A percentile compares a stretch with the other conserved stretches of the same genome.
These are phyloP conservation scores for Psylliodes chrysocephalus DNA, from an alignment of 2,888 invertebrate genomes.

Conservation along the genomic window DNA sequence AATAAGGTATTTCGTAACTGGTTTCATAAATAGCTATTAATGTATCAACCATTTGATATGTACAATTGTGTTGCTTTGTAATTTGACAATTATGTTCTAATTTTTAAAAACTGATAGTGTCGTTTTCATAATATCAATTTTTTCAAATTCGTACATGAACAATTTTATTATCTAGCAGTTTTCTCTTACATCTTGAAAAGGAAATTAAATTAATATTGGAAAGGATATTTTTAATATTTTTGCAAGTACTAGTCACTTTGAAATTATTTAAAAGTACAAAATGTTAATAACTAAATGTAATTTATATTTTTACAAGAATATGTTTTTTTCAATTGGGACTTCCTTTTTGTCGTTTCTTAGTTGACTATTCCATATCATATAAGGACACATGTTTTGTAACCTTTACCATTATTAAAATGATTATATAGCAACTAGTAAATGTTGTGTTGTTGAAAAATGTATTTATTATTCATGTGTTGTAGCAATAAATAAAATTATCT, in stretches of 20 bases:
- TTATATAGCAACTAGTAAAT: slow-evolving; percentile 28
- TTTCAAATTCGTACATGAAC: too few relatives aligned
- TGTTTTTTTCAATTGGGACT: background rate
- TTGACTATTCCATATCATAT: background rate
- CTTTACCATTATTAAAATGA: slow-evolving; percentile 24
- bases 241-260: slow-evolving; percentile 26
- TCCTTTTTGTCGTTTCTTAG: background rate
- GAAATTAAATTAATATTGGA: background rate
- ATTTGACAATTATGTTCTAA: too few relatives aligned
- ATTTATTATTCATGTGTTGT: slow-evolving; percentile 50
- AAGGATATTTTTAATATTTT: slow-evolving; percentile 5
- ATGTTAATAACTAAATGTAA: slow-evolving; percentile 2
- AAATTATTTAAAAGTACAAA: slow-evolving; percentile 24
- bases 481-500: slow-evolving; percentile 49
- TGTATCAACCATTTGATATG: too few relatives aligned
- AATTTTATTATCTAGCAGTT: background rate
- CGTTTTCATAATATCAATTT: too few relatives aligned
- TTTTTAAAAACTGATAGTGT: too few relatives aligned
- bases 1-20: too few relatives aligned
- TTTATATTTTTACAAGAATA: slow-evolving; percentile 4
- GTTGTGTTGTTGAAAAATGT: slow-evolving; percentile 48
- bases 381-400: slow-evolving; percentile 18
- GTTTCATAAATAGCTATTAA: too few relatives aligned
- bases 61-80: too few relatives aligned
- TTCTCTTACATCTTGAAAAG: too few relatives aligned